These are phyloP conservation scores for Musca domestica DNA, from an alignment of 1,140 invertebrate genomes.

Conservation along the genomic window DNA sequence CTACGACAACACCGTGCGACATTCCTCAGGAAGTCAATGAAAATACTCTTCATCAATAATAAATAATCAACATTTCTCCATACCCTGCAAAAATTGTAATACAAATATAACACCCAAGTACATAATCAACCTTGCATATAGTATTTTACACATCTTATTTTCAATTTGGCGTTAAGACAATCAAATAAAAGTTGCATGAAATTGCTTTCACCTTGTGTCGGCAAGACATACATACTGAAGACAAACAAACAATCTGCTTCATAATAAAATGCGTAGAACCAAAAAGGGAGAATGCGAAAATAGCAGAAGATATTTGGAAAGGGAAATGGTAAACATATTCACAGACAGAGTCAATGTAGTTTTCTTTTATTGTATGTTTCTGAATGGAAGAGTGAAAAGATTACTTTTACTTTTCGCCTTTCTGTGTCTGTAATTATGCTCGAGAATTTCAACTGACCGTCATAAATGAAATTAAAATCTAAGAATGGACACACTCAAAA, in stretches of 20 bases:
- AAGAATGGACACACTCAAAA: too few relatives aligned
- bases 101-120: too few relatives aligned
- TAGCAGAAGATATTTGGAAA: not conserved
- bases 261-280: not conserved
- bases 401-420: too few relatives aligned
- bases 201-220: constrained; percentile 16
- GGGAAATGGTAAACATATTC: not conserved
- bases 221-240: not conserved
- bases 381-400: not conserved
- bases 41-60: too few relatives aligned
- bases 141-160: constrained; percentile 5
- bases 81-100: too few relatives aligned
- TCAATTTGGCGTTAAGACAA: constrained; percentile 13
- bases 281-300: not conserved
- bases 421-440: too few relatives aligned
- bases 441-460: constrained; percentile 13
- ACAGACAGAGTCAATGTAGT: not conserved
- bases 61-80: too few relatives aligned
- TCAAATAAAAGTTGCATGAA: constrained; percentile 22
- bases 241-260: too few relatives aligned
- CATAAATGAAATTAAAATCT: not conserved
- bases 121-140: too few relatives aligned
- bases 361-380: not conserved
- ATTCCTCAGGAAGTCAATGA: too few relatives aligned
- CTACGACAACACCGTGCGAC: too few relatives aligned